Conservation (phyloP, 2,888 invertebrate genomes). For the Bibio marci region DNA sequence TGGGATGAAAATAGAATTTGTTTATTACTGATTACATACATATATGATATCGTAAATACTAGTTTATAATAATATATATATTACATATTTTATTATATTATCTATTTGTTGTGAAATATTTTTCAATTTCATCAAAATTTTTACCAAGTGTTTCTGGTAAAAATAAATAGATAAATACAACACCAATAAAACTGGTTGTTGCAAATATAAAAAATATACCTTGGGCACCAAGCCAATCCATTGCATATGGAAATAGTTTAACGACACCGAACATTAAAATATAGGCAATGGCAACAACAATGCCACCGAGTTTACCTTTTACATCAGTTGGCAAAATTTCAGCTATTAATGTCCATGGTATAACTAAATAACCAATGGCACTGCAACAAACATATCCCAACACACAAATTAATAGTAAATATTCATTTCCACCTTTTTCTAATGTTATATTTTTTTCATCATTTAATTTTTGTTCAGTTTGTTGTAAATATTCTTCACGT, state of each 20-base stretch:
- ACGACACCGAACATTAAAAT: slow-evolving; percentile 35
- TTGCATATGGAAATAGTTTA: slow-evolving; percentile 32
- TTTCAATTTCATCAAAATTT: slow-evolving; percentile 35
- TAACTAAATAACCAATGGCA: slow-evolving; percentile 34
- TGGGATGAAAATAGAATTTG: no score
- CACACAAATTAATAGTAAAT: slow-evolving; percentile 30
- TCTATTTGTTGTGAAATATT: slow-evolving; percentile 26
- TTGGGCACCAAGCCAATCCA: slow-evolving; percentile 26
- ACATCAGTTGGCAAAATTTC: slow-evolving; percentile 13
- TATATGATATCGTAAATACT: no score
- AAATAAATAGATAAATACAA: slow-evolving; percentile 31
- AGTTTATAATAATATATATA: no score
- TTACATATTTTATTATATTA: no score
- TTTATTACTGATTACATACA: no score
- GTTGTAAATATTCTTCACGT: background rate
- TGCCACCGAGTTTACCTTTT: slow-evolving; percentile 33
- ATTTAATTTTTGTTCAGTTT: slow-evolving; percentile 5
- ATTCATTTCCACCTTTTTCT: slow-evolving; percentile 13
- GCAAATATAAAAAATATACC: slow-evolving; percentile 32
- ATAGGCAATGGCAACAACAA: slow-evolving; percentile 35
- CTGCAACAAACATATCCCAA: slow-evolving; percentile 35
- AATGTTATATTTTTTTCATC: slow-evolving; percentile 1
- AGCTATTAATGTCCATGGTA: slow-evolving; percentile 39
- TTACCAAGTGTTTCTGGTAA: slow-evolving; percentile 40
- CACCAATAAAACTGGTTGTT: slow-evolving; percentile 27